These are phyloP conservation scores for Phalera bucephala DNA, from an alignment of 2,888 invertebrate species.

Conservation along the genomic window DNA sequence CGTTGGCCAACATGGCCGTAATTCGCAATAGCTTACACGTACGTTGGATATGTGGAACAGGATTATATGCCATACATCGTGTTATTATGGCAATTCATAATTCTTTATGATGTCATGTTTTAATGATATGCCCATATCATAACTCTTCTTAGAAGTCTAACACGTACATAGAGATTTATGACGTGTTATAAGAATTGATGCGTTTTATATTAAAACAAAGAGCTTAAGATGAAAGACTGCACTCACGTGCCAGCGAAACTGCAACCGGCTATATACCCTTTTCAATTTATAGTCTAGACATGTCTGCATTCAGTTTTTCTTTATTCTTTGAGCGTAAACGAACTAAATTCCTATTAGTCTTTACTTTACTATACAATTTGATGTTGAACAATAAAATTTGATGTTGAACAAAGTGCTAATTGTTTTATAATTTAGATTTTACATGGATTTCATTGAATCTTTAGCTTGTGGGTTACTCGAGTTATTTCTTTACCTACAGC, in stretches of 20 bases:
- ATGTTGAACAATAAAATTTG: too few species aligned
- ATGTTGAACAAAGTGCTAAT: too few species aligned
- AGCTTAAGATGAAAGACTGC: slow-evolving; percentile 1
- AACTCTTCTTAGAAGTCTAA: background rate
- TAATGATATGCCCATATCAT: slow-evolving; percentile 10
- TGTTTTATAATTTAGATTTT: too few species aligned
- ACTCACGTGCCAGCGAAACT: slow-evolving; percentile 5
- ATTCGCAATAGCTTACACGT: slow-evolving; percentile 21
- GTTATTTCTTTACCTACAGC: too few species aligned
- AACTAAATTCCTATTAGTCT: slow-evolving; percentile 21
- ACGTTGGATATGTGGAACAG: slow-evolving; percentile 33
- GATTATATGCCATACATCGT: slow-evolving; percentile 32
- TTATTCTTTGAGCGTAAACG: slow-evolving; percentile 9
- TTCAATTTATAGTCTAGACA: slow-evolving; percentile 10
- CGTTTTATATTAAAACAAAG: background rate
- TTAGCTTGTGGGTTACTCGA: too few species aligned
- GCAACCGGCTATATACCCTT: slow-evolving; percentile 5
- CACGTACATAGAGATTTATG: background rate
- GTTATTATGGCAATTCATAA: slow-evolving; percentile 18
- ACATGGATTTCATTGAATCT: too few species aligned
- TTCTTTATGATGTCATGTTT: slow-evolving; percentile 17
- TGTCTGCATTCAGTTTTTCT: slow-evolving; percentile 2
- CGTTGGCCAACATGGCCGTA: slow-evolving; percentile 22
- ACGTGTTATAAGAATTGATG: background rate
- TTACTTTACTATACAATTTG: too few species aligned